Base-by-base conservation (phyloP, 2,888 invertebrate species). In the Leistus spinibarbis region DNA sequence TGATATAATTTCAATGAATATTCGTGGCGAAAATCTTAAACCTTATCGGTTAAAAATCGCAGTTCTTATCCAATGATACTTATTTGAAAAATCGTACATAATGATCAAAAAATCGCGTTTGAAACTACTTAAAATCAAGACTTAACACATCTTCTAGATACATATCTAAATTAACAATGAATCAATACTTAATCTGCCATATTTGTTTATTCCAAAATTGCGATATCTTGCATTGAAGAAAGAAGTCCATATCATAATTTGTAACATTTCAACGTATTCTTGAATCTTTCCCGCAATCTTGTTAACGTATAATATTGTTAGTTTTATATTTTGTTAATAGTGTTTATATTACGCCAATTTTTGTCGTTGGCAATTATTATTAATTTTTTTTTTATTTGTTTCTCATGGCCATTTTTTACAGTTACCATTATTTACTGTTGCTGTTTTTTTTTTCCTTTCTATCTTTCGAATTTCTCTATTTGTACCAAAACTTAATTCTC, bases 371-470 rank as follows among this genome's bases (percentile, higher is more conserved):
- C 19, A 40, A 10, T 40, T 40, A 40, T 40, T 40, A 40, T 40
- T 40, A 60, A 20, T 60, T 60, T 60, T 60, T 16, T 57, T 54
- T 66, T 72, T 66, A 56, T 73, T 73, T 64, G 73, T 73, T 67
- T 65, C 64, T 23, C 62, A 73, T 67, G 73, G 73, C 73, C 73
- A 73, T 73, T 73, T 64, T 65, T 67, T 73, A 73, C 73, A 73
- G 73, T 73, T 73, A 73, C 73, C 73, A 73, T 73, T 73, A 67
- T 73, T 67, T 73, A 73, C 67, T 73, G 71, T 67, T 67, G 66
- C 67, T 73, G 67, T 73, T 73, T 54, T 57, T 73, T 62, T 40
- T 10, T 66, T n/a, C 3, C 40, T 53, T 53, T 65, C n/a, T n/a
- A n/a, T 40, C 7, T 40, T 73, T 67, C 66, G 66, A 73, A 67